A percentile compares a stretch with the other conserved stretches of the same genome.
These are phyloP conservation scores for Brachypteracias leptosomus DNA, from an alignment of 2,113 vertebrate species.

Conservation along the genomic window DNA sequence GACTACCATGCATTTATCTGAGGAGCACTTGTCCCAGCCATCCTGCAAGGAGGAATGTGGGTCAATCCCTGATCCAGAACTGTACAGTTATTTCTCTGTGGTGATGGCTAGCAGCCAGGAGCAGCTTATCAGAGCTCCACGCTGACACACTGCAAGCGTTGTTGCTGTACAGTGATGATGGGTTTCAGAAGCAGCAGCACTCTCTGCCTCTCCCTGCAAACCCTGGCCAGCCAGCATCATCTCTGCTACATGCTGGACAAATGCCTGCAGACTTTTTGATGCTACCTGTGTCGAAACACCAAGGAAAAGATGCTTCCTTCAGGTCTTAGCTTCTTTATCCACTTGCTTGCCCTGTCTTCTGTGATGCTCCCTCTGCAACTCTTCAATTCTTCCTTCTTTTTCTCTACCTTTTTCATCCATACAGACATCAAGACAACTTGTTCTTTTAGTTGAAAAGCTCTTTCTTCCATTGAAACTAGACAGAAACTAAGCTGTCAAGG, in stretches of 20 bases:
- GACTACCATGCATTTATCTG: neutral
- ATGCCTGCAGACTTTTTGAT: neutral
- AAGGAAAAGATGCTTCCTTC: neutral
- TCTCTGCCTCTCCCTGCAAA: neutral
- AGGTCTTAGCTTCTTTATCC: neutral
- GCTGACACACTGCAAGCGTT: neutral
- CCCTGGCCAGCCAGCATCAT: neutral
- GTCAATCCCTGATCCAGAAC: slow-evolving; percentile 32
- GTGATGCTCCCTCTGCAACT: neutral
- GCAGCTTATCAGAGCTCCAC: neutral
- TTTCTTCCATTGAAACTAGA: neutral
- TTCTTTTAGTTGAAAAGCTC: neutral
- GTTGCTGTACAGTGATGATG: neutral
- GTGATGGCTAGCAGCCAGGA: slow-evolving; percentile 9
- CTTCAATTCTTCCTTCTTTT: neutral
- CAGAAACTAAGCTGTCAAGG: neutral
- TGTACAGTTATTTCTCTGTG: neutral
- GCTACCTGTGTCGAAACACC: neutral
- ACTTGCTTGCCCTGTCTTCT: neutral
- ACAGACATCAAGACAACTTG: neutral
- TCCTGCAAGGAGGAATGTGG: slow-evolving; percentile 29
- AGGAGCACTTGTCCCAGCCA: slow-evolving; percentile 7
- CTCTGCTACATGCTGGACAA: neutral
- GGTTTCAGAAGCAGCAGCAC: neutral
- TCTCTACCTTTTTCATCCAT: neutral